These are phyloP conservation scores for Myotis lucifugus DNA, from an alignment of 2,113 vertebrate species.

Conservation along the genomic window DNA sequence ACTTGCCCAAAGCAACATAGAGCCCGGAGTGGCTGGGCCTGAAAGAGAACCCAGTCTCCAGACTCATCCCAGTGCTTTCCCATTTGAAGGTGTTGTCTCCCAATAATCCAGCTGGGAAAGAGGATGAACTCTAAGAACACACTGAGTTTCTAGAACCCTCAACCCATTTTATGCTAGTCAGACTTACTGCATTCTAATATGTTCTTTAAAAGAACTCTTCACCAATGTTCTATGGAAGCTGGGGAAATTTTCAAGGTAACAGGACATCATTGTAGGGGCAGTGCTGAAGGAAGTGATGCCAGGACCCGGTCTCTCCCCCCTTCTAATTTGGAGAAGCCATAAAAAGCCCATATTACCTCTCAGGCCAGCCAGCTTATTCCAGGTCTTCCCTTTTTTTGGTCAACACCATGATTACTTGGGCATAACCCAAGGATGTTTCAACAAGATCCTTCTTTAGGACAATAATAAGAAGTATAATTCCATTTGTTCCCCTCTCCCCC, in stretches of 20 bases:
- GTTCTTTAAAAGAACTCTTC: background rate
- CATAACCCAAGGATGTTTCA: background rate
- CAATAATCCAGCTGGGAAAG: background rate
- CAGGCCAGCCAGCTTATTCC: background rate
- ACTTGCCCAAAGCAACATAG: background rate
- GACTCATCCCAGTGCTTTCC: background rate
- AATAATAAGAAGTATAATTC: background rate
- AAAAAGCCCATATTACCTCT: background rate
- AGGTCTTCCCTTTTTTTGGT: background rate
- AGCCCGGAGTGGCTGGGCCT: too few relatives aligned
- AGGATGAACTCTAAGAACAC: background rate
- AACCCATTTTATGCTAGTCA: background rate
- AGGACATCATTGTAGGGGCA: background rate
- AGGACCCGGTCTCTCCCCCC: background rate
- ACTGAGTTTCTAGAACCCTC: background rate
- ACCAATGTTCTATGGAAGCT: background rate
- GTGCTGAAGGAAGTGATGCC: background rate
- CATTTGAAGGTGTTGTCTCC: background rate
- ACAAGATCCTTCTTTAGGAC: background rate
- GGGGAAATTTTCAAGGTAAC: background rate
- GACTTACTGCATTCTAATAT: background rate
- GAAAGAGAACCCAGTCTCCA: background rate
- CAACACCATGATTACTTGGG: background rate
- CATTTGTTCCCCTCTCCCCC: background rate
- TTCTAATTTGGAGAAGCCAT: background rate